phyloP scores from a whole-genome alignment of 1,140 invertebrate species.

The Linepithema humile region DNA sequence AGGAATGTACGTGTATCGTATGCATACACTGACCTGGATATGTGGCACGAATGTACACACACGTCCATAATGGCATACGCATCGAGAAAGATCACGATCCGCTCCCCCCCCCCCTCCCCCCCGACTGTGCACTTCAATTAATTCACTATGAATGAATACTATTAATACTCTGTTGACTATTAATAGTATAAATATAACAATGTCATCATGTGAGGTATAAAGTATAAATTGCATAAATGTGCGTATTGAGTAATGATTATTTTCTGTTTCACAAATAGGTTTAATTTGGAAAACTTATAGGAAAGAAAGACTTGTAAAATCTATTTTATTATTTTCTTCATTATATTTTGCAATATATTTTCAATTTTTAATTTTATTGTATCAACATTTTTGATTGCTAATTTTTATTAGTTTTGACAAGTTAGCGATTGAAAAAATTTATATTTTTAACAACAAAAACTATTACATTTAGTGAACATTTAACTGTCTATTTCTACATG shows the following conservation, averaged over 20 bases:
- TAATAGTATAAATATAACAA: too few relatives aligned
- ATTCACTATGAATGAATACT: background rate
- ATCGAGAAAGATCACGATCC: slow-evolving; percentile 42
- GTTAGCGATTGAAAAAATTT: background rate
- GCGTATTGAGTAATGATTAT: background rate
- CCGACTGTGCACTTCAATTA: slow-evolving; percentile 11
- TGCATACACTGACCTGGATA: background rate
- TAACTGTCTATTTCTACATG: background rate
- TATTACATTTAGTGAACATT: too few relatives aligned
- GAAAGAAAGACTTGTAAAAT: background rate
- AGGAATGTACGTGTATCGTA: slow-evolving; percentile 15
- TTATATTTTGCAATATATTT: background rate
- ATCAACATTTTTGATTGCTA: too few relatives aligned
- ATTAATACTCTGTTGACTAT: background rate
- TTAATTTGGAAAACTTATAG: background rate
- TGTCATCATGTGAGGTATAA: too few relatives aligned
- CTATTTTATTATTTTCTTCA: background rate
- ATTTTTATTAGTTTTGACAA: too few relatives aligned
- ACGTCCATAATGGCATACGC: background rate
- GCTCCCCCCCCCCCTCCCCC: background rate
- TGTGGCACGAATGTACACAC: background rate
- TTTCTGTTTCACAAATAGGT: background rate
- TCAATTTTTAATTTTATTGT: background rate
- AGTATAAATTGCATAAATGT: background rate
- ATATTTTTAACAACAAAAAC: background rate